These are phyloP conservation scores for Callyntrura guangdongensis DNA, from an alignment of 2,888 invertebrate genomes.

Conservation along the genomic window DNA sequence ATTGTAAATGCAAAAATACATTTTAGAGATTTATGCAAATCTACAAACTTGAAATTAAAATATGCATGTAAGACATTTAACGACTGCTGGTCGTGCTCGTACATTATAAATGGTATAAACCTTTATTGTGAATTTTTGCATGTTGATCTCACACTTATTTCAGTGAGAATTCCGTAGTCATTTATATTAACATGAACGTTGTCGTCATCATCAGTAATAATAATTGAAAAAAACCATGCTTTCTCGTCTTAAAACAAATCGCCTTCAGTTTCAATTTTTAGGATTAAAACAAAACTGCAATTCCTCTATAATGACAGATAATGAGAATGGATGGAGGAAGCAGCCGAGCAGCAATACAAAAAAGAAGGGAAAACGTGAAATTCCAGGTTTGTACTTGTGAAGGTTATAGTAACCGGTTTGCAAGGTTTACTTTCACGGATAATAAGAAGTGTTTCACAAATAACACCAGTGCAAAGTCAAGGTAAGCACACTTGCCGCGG, in stretches of 20 bases:
- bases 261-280: constrained; percentile 8
- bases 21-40: too few relatives aligned
- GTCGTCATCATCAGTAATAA: too few relatives aligned
- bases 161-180: too few relatives aligned
- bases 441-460: background rate
- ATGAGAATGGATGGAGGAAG: constrained; percentile 33
- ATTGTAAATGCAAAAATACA: too few relatives aligned
- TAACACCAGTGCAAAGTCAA: background rate
- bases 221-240: background rate
- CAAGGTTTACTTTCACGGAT: constrained; percentile 75
- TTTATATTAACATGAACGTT: too few relatives aligned
- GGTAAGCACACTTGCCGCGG: background rate
- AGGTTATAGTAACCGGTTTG: constrained; percentile 79
- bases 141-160: too few relatives aligned
- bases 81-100: too few relatives aligned
- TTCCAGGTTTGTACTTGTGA: constrained; percentile 72
- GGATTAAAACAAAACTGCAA: background rate
- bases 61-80: too few relatives aligned
- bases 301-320: background rate
- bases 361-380: constrained; percentile 31
- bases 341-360: constrained; percentile 12
- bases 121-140: too few relatives aligned
- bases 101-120: too few relatives aligned
- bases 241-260: background rate
- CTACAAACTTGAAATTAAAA: too few relatives aligned